Conservation (phyloP, 2,888 invertebrate genomes). For the Agrilus biguttatus region DNA sequence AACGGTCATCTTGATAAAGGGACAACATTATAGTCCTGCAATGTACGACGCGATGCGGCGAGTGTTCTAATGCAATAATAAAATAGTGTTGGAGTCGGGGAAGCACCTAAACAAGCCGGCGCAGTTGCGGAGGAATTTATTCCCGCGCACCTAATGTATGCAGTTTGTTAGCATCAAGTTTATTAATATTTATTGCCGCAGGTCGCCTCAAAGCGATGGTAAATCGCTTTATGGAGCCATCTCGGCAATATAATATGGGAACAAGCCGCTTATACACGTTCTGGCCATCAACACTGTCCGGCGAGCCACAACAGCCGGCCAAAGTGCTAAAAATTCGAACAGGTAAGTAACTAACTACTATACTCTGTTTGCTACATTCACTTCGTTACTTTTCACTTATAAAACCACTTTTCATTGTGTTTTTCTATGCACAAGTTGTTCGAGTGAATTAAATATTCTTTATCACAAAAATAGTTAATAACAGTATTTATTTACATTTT, state of each 20-base stretch:
- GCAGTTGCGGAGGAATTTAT: slow-evolving; percentile 14
- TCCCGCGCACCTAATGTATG: slow-evolving; percentile 16
- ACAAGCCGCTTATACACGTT: slow-evolving; percentile 5
- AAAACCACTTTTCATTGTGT: too few relatives aligned
- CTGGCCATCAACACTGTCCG: slow-evolving; percentile 10
- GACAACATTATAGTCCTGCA: too few relatives aligned
- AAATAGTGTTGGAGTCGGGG: slow-evolving; percentile 2
- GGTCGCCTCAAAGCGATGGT: slow-evolving; percentile 19
- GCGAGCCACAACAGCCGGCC: not conserved
- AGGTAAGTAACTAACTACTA: too few relatives aligned
- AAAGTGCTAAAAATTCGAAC: slow-evolving; percentile 6
- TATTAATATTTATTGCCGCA: slow-evolving; percentile 24
- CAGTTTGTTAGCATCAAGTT: slow-evolving; percentile 21
- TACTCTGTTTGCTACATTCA: too few relatives aligned
- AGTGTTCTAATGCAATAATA: too few relatives aligned
- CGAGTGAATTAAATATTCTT: too few relatives aligned
- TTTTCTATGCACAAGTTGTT: too few relatives aligned
- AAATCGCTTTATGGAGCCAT: slow-evolving; percentile 21
- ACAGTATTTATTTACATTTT: too few relatives aligned
- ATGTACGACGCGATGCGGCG: too few relatives aligned
- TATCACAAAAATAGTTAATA: too few relatives aligned
- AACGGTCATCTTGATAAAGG: too few relatives aligned
- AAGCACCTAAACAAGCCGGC: slow-evolving; percentile 9
- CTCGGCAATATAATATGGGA: slow-evolving; percentile 16
- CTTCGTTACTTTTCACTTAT: too few relatives aligned